Conservation (phyloP, 2,113 vertebrate species). For the Platysteira castanea region DNA sequence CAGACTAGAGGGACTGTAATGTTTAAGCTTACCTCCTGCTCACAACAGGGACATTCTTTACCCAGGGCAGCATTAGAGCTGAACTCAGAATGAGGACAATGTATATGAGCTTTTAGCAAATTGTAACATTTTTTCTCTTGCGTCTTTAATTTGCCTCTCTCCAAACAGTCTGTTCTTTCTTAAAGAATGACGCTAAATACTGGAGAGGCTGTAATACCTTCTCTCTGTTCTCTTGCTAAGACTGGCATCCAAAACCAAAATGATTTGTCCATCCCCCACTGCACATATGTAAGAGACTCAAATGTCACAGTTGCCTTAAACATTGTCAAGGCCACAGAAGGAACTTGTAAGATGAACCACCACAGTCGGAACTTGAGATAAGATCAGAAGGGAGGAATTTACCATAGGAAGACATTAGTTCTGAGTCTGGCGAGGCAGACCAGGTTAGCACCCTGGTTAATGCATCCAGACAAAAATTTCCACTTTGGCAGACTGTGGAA, state of each 20-base stretch:
- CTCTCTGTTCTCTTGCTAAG: neutral
- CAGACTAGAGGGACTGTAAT: neutral
- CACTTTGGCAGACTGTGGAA: neutral
- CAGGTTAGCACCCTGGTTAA: neutral
- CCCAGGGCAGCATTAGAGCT: neutral
- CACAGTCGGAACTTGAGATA: neutral
- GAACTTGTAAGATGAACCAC: neutral
- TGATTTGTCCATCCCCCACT: neutral
- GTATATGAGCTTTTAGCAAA: neutral
- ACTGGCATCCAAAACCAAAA: neutral
- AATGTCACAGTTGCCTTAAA: neutral
- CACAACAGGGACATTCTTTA: neutral
- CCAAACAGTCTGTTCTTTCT: neutral
- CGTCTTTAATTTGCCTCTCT: neutral
- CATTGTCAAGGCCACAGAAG: neutral
- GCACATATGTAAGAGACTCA: neutral
- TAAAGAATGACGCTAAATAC: neutral
- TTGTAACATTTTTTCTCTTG: neutral
- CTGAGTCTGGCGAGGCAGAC: fast-evolving
- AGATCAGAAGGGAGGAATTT: neutral
- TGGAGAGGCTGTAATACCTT: neutral
- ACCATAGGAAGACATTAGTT: neutral
- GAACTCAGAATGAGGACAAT: neutral
- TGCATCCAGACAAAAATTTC: neutral
- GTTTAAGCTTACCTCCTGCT: neutral